A percentile compares a stretch with the other conserved stretches of the same genome.
These are phyloP conservation scores for Scomberomorus guttatus DNA, from an alignment of 2,797 vertebrate species.

Conservation along the genomic window DNA sequence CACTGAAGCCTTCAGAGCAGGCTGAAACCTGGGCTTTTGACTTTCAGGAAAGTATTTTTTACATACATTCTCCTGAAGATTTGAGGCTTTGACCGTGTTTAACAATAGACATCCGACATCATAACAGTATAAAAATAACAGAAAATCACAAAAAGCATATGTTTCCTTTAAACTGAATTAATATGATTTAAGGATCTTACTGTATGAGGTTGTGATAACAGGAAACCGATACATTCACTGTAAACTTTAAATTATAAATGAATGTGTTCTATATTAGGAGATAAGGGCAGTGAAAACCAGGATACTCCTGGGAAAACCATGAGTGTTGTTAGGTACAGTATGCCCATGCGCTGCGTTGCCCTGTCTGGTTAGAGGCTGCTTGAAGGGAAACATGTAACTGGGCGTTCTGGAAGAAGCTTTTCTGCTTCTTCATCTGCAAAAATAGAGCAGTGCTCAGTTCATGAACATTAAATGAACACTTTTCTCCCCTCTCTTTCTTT, in stretches of 20 bases:
- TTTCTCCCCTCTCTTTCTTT: not conserved
- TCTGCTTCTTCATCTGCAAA: conserved; percentile 48
- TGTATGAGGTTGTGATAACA: not conserved
- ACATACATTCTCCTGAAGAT: no score
- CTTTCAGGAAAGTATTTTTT: no score
- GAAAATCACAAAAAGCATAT: no score
- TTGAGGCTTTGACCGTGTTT: no score
- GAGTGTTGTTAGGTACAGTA: conserved; percentile 1
- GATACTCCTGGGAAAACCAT: conserved; percentile 6
- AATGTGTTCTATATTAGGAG: conserved; percentile 28
- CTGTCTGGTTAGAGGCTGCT: conserved; percentile 26
- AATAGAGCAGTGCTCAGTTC: conserved; percentile 38
- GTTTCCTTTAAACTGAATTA: no score
- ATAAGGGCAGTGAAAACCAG: conserved; percentile 24
- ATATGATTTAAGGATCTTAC: not conserved
- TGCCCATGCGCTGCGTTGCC: not conserved
- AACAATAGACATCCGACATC: no score
- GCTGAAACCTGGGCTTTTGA: no score
- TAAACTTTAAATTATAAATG: conserved; percentile 44
- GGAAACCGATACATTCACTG: not conserved
- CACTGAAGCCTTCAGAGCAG: no score
- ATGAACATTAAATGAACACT: conserved; percentile 69
- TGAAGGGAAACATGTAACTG: conserved; percentile 26
- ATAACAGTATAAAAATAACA: no score
- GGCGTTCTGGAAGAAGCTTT: conserved; percentile 23